Percentiles rank a stretch among this genome's conserved stretches.
Evolutionary conservation across 2,888 invertebrate species (phyloP).

Genomic region (Eumerus sabulonum): DNA sequence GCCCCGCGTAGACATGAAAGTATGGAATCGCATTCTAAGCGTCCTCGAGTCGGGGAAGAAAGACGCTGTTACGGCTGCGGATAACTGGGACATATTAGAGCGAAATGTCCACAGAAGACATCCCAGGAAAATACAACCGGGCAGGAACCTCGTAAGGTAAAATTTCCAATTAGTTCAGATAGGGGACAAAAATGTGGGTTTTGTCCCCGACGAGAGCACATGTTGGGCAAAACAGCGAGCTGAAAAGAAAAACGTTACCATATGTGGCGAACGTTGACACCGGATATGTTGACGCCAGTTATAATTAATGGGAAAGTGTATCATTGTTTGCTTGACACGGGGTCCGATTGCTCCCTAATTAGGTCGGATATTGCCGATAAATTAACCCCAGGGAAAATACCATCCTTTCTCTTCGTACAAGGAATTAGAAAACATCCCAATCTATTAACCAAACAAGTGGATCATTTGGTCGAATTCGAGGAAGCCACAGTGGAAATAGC

Average conservation of each 20-base stretch:
- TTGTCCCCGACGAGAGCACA: conserved; percentile 24
- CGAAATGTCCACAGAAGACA: not conserved
- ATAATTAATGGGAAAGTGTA: conserved; percentile 47
- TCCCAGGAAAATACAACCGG: not conserved
- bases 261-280: not conserved
- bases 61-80: conserved; percentile 6
- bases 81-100: not conserved
- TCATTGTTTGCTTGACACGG: conserved; percentile 39
- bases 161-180: not conserved
- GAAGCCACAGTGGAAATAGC: conserved; percentile 26
- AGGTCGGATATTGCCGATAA: conserved; percentile 40
- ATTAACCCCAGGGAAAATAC: conserved; percentile 26
- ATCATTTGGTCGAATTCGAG: conserved; percentile 36
- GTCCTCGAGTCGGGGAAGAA: conserved; percentile 39
- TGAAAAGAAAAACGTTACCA: conserved; percentile 15
- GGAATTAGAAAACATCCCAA: conserved; percentile 22
- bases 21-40: not conserved
- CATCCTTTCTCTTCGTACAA: conserved; percentile 29
- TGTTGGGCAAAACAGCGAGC: conserved; percentile 34
- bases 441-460: conserved; percentile 18
- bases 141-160: not conserved
- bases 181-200: conserved; percentile 23
- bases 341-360: conserved; percentile 44
- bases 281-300: conserved; percentile 8
- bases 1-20: not conserved